Percentiles rank a stretch among this genome's conserved stretches.
These are phyloP conservation scores for Pristionchus arcanus DNA, from an alignment of 2,888 invertebrate genomes.

Conservation along the genomic window DNA sequence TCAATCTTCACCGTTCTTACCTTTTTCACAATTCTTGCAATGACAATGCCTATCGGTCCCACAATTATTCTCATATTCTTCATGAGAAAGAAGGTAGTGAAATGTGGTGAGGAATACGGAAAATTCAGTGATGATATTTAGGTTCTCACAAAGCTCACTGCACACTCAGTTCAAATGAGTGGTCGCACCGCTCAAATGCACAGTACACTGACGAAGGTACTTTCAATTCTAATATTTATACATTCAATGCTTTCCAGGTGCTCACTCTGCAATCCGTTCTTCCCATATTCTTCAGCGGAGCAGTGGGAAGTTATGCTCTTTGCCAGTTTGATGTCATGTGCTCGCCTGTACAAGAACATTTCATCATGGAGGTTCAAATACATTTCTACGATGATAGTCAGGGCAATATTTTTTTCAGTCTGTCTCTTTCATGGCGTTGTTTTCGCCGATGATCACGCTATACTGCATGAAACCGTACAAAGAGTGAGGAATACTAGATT, in stretches of 20 bases:
- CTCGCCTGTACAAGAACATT: background rate
- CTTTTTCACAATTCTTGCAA: background rate
- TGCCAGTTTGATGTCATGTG: background rate
- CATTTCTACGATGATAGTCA: background rate
- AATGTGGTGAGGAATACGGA: too few relatives aligned
- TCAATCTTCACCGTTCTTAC: background rate
- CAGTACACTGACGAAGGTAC: conserved; percentile 1
- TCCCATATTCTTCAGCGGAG: background rate
- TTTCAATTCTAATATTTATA: too few relatives aligned
- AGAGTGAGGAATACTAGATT: background rate
- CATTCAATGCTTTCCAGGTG: background rate
- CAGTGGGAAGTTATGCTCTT: background rate
- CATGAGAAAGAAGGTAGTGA: conserved; percentile 2
- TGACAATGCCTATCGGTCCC: background rate
- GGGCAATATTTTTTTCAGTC: background rate
- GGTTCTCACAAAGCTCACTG: background rate
- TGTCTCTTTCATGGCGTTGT: background rate
- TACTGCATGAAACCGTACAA: conserved; percentile 37
- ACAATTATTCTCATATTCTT: background rate
- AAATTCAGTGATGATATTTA: background rate
- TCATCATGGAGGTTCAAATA: background rate
- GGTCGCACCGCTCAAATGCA: background rate
- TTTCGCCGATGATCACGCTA: background rate
- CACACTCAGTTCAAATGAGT: conserved; percentile 13
- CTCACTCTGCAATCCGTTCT: conserved; percentile 11